Evolutionary conservation across 2,113 vertebrate genomes (phyloP), one percentile per base, ranked within the genome.

Genomic region (Taxidea taxus): DNA sequence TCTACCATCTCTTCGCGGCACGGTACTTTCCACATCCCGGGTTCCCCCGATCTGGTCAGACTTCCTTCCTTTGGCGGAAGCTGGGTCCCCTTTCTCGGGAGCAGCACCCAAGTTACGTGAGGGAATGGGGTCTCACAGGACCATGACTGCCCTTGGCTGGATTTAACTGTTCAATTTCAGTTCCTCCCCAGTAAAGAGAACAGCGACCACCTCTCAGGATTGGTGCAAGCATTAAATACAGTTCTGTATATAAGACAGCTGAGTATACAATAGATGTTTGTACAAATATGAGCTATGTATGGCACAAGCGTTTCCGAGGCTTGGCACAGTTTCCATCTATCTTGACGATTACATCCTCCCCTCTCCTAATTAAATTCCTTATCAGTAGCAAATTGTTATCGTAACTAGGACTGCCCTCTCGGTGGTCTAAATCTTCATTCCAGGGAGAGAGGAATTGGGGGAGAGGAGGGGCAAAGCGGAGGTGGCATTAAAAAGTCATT

Each of bases 341-440:
- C 80, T 72, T 82, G 23, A 51, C 16, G 6, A 29, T 42, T 75
- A 37, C 44, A 47, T 64, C 37, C 86, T 77, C 25, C 72, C 68
- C 84, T 92, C 60, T 64, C 54, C 54, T 84, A 92, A 89, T 92
- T 77, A 82, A 64, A 10, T 92, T 94, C n/a, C 58, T 75, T 78
- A 56, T 78, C 86, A 91, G 37, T 31, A 87, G 31, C 51, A 87
- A 87, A 81, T 58, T 84, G 70, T 47, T 51, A n/a, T 64, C 64
- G 84, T 75, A 56, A 49, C 34, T 68, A 87, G 60, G 15, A 54
- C 72, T 86, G 15, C n/a, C 70, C 42, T 85, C 62, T 44, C 70
- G 29, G 39, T 93, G 49, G 44, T 94, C 81, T 95, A 78, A 83
- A 70, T 70, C 60, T 97, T 93, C 74, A 56, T 83, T 75, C 74